phyloP scores from a whole-genome alignment of 2,113 vertebrate species.

The Calidris pygmaea region DNA sequence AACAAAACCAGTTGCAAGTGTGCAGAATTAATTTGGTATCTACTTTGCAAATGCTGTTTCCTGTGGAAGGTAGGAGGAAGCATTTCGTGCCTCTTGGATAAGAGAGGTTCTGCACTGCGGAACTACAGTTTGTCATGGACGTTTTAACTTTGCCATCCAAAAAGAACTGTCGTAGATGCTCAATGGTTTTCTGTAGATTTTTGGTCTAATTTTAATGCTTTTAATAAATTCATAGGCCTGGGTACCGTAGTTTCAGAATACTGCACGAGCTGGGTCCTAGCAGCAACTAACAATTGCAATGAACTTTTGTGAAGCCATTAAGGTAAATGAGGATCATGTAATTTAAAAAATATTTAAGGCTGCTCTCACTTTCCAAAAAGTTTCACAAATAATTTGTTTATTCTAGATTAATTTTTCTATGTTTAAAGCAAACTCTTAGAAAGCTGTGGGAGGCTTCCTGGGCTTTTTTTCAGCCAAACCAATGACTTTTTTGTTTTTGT shows the following conservation, averaged over 20 bases:
- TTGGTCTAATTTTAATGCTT: neutral
- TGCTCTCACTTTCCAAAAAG: neutral
- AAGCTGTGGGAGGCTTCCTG: neutral
- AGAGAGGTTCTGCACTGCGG: no score
- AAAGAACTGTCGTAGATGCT: neutral
- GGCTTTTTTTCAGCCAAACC: neutral
- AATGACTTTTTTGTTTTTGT: neutral
- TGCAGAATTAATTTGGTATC: neutral
- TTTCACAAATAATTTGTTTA: neutral
- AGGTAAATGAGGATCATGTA: rapidly evolving
- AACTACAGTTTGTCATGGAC: rapidly evolving
- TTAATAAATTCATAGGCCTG: neutral
- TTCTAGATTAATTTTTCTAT: neutral
- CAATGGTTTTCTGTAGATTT: neutral
- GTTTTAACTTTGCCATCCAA: neutral
- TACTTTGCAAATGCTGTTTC: neutral
- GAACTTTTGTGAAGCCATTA: neutral
- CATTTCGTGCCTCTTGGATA: neutral
- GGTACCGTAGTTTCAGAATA: neutral
- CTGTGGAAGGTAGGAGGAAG: neutral
- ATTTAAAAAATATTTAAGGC: neutral
- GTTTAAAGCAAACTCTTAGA: neutral
- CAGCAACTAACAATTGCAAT: neutral
- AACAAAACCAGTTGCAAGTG: neutral
- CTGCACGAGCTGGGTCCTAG: neutral